Percentiles rank a stretch among this genome's conserved stretches.
phyloP scores from a whole-genome alignment of 2,797 vertebrate species.

The Diceros bicornis region DNA sequence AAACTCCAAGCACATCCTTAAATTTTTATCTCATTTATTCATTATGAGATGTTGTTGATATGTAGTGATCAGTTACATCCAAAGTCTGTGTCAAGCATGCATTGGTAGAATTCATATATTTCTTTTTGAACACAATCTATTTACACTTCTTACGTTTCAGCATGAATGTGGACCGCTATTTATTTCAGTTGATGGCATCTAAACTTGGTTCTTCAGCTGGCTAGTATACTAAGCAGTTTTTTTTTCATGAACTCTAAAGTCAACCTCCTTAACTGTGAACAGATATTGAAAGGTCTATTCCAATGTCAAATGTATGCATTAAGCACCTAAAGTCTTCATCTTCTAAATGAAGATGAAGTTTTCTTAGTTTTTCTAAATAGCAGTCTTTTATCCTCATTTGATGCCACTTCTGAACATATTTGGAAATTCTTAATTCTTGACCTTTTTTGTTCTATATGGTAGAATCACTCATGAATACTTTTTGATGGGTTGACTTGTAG shows the following conservation, averaged over 20 bases:
- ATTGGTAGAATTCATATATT: neutral
- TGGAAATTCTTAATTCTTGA: slow-evolving; percentile 5
- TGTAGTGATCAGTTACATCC: neutral
- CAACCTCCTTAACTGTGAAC: neutral
- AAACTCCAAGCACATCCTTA: too few species aligned
- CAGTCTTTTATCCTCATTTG: neutral
- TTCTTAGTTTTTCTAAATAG: neutral
- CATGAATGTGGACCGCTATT: too few species aligned
- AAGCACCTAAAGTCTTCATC: neutral
- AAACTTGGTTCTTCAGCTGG: neutral
- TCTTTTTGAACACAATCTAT: neutral
- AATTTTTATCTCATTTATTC: too few species aligned
- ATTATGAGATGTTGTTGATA: neutral
- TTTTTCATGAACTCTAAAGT: neutral
- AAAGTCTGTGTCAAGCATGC: neutral
- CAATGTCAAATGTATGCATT: neutral
- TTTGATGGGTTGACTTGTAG: neutral
- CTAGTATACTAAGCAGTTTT: neutral
- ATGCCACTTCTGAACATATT: neutral
- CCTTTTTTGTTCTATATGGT: neutral
- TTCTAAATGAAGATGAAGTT: too few species aligned
- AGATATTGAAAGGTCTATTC: neutral
- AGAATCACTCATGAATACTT: neutral
- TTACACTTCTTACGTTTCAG: neutral
- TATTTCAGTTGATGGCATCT: neutral